A percentile compares a stretch with the other conserved stretches of the same genome.
Evolutionary conservation across 2,113 vertebrate genomes (phyloP).

Genomic region (Chaenogobius annularis): DNA sequence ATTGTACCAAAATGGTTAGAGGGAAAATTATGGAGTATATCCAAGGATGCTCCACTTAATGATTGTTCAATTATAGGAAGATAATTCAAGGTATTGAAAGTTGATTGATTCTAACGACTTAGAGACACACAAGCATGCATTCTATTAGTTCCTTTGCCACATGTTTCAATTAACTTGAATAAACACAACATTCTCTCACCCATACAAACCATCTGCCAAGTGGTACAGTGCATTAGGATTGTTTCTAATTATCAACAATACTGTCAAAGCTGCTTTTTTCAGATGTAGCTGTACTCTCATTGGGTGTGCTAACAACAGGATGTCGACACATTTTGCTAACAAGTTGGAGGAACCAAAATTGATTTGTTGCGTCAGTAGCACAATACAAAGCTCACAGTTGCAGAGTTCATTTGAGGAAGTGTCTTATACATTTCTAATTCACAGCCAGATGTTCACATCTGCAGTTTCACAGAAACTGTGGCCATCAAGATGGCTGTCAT

Average conservation of each 20-base stretch:
- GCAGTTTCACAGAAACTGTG: constrained; percentile 14
- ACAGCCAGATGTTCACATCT: constrained; percentile 41
- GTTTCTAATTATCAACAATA: background rate
- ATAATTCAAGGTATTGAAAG: background rate
- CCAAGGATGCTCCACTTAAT: no score
- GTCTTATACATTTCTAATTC: constrained; percentile 22
- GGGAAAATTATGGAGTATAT: background rate
- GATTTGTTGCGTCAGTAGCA: constrained; percentile 31
- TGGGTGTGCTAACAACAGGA: constrained; percentile 12
- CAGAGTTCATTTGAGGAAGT: constrained; percentile 7
- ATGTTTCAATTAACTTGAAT: background rate
- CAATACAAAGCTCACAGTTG: constrained; percentile 22
- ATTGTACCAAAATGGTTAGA: no score
- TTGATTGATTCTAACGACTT: background rate
- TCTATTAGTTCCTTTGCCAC: background rate
- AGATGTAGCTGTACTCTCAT: background rate
- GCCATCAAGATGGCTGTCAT: constrained; percentile 9
- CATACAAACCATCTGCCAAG: background rate
- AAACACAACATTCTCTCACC: background rate
- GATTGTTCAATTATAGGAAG: background rate
- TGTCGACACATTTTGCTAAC: constrained; percentile 16
- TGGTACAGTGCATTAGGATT: constrained; percentile 2
- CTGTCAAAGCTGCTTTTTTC: background rate
- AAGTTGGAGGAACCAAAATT: constrained; percentile 23
- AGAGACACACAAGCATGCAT: background rate